Conservation (phyloP, 1,140 invertebrate species). For the Aphelinus certus region DNA sequence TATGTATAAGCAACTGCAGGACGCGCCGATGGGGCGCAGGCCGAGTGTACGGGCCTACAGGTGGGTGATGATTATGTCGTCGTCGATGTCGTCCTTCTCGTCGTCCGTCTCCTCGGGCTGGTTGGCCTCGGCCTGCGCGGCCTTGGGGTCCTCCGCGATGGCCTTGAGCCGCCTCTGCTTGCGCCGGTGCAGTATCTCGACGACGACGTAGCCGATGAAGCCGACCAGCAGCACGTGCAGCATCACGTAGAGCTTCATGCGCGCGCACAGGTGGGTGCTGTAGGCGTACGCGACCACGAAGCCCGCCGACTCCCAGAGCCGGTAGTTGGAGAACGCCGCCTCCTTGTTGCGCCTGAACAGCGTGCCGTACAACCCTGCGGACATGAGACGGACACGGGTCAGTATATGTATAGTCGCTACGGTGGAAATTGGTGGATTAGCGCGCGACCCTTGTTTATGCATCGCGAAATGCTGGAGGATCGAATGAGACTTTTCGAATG, state of each 20-base stretch:
- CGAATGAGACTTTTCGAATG: too few species aligned
- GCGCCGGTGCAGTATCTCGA: slow-evolving; percentile 84
- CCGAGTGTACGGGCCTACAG: slow-evolving; percentile 62
- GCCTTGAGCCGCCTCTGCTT: slow-evolving; percentile 76
- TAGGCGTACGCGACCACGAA: slow-evolving; percentile 92
- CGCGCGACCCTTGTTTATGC: too few species aligned
- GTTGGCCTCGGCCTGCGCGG: slow-evolving; percentile 68
- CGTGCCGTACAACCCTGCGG: slow-evolving; percentile 88
- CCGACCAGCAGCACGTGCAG: slow-evolving; percentile 82
- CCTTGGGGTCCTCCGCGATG: slow-evolving; percentile 73
- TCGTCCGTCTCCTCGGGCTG: slow-evolving; percentile 79
- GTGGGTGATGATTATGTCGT: slow-evolving; percentile 86
- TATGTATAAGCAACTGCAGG: too few species aligned
- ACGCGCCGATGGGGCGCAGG: background rate
- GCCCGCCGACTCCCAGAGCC: slow-evolving; percentile 93
- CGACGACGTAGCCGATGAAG: slow-evolving; percentile 81
- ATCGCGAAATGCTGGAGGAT: too few species aligned
- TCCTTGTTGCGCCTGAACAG: slow-evolving; percentile 92
- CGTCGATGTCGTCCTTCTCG: slow-evolving; percentile 85
- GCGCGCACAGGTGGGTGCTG: slow-evolving; percentile 86
- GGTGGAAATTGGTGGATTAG: too few species aligned
- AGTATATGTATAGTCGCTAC: too few species aligned
- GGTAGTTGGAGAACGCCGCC: slow-evolving; percentile 95
- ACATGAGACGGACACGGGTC: slow-evolving; percentile 19
- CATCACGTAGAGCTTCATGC: slow-evolving; percentile 91